phyloP scores from a whole-genome alignment of 2,797 vertebrate genomes.

The Rhabdomys pumilio region DNA sequence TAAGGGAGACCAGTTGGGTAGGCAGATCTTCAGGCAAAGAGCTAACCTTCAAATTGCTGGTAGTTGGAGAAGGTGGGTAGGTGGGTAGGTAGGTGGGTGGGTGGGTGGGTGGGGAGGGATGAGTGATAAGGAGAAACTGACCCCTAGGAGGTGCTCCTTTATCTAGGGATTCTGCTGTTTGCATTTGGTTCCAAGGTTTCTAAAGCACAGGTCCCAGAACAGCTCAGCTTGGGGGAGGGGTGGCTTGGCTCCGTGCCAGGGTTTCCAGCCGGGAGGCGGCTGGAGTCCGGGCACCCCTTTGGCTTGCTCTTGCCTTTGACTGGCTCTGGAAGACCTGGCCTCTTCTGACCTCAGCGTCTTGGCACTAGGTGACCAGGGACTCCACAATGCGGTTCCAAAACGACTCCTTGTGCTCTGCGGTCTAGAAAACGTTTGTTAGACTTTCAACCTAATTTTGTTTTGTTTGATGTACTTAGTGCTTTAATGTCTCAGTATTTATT shows the following conservation, averaged over 20 bases:
- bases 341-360: background rate
- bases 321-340: background rate
- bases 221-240: background rate
- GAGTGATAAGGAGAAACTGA: background rate
- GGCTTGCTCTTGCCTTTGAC: background rate
- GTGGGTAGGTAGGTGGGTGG: background rate
- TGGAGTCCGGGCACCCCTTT: background rate
- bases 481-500: conserved; percentile 18
- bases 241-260: conserved; percentile 6
- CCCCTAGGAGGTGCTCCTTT: background rate
- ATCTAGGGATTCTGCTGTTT: background rate
- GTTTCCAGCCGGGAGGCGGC: background rate
- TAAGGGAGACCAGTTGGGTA: fast-evolving
- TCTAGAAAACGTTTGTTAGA: conserved; percentile 30
- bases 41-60: background rate
- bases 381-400: background rate
- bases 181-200: background rate
- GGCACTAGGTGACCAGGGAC: background rate
- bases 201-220: background rate
- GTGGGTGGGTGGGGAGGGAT: background rate
- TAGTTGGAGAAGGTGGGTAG: too few relatives aligned
- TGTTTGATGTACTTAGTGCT: background rate
- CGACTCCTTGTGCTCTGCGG: background rate
- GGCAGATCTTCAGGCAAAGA: background rate
- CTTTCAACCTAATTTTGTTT: background rate